Conservation (phyloP, 1,140 invertebrate genomes). For the Orussus abietinus region DNA sequence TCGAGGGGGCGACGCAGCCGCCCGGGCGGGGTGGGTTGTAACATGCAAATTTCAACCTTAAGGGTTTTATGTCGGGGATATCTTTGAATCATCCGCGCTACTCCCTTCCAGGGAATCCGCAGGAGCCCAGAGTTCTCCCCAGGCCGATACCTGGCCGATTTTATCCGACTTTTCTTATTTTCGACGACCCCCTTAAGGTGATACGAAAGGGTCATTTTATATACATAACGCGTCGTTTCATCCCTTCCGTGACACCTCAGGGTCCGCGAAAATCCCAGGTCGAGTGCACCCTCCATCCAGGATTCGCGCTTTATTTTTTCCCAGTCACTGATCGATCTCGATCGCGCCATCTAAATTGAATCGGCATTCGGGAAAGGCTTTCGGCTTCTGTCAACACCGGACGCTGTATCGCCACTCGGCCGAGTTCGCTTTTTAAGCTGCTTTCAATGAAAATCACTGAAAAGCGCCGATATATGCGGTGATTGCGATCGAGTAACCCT, state of each 20-base stretch:
- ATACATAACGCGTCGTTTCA: too few species aligned
- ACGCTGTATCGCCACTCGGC: slow-evolving; percentile 24
- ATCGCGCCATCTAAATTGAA: slow-evolving; percentile 45
- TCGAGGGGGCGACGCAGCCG: too few species aligned
- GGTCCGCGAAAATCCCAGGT: too few species aligned
- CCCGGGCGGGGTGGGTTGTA: slow-evolving; percentile 41
- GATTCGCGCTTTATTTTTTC: slow-evolving; percentile 7
- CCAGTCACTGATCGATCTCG: slow-evolving; percentile 24
- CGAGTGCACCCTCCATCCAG: slow-evolving; percentile 11
- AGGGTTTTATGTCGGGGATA: slow-evolving; percentile 53
- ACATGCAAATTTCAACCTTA: slow-evolving; percentile 55
- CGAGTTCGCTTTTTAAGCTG: slow-evolving; percentile 34
- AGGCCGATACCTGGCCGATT: slow-evolving; percentile 32
- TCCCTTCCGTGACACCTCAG: too few species aligned
- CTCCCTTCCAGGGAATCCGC: too few species aligned
- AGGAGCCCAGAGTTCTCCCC: slow-evolving; percentile 29
- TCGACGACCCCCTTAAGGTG: slow-evolving; percentile 16
- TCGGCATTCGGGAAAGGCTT: too few species aligned
- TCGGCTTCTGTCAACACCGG: slow-evolving; percentile 33
- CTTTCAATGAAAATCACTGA: slow-evolving; percentile 30
- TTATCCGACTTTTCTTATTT: slow-evolving; percentile 30
- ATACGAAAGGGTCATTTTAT: too few species aligned
- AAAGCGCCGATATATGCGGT: slow-evolving; percentile 26
- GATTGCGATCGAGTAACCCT: too few species aligned
- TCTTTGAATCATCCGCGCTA: slow-evolving; percentile 44